phyloP scores from a whole-genome alignment of 2,888 invertebrate genomes.

The Caenorhabditis parvicauda region DNA sequence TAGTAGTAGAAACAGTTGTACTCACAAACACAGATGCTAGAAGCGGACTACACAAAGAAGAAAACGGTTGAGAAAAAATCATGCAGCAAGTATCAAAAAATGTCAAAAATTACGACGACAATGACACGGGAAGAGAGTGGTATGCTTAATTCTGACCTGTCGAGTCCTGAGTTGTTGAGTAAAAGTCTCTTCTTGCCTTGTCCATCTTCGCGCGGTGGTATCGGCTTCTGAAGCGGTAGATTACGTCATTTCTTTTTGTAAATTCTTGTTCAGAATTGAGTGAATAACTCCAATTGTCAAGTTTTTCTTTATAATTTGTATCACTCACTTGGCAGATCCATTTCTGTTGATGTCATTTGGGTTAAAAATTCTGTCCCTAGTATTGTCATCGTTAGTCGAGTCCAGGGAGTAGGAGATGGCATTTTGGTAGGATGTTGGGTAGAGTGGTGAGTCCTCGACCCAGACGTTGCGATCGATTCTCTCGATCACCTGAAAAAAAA shows the following conservation, averaged over 20 bases:
- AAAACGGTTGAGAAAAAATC: conserved; percentile 2
- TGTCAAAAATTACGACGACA: conserved; percentile 15
- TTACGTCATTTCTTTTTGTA: not conserved
- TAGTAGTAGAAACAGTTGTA: too few relatives aligned
- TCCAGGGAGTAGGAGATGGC: conserved; percentile 35
- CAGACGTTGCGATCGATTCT: conserved; percentile 59
- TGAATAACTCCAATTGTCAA: not conserved
- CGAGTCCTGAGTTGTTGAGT: conserved; percentile 38
- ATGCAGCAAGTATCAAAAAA: conserved; percentile 1
- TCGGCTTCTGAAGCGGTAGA: conserved; percentile 31
- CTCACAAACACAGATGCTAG: conserved; percentile 12
- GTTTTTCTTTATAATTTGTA: too few relatives aligned
- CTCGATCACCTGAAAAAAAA: conserved; percentile 50
- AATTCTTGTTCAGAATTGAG: not conserved
- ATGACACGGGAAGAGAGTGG: conserved; percentile 12
- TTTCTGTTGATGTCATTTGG: conserved; percentile 35
- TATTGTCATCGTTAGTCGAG: conserved; percentile 30
- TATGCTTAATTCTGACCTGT: conserved; percentile 44
- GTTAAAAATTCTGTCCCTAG: conserved; percentile 35
- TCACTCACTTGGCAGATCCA: conserved; percentile 34
- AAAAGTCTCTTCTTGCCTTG: conserved; percentile 57
- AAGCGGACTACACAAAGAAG: too few relatives aligned
- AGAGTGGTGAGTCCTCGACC: conserved; percentile 43
- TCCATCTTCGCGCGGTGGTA: conserved; percentile 46
- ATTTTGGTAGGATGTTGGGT: conserved; percentile 26